Conservation (phyloP, 92 coral and sea anemone species). For the Palythoa grandiflora region DNA sequence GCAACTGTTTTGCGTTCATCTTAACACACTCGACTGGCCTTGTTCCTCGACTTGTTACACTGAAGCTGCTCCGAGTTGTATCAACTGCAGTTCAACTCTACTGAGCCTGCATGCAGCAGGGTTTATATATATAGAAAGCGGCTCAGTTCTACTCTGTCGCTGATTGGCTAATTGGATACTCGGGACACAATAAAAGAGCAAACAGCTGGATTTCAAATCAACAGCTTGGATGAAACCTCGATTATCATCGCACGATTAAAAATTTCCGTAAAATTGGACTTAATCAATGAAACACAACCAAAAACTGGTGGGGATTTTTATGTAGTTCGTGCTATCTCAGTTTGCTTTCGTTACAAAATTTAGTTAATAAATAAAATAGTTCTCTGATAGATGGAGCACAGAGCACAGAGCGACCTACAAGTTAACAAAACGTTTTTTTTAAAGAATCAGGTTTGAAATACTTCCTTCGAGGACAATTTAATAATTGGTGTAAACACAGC, state of each 20-base stretch:
- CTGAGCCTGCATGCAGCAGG: neutral
- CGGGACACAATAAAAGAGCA: neutral
- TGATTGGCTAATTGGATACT: neutral
- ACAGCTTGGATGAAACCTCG: neutral
- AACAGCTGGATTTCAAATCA: neutral
- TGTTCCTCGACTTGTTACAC: neutral
- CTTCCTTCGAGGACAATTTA: neutral
- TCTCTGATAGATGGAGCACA: neutral
- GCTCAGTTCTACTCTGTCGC: neutral
- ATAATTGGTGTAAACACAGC: no score
- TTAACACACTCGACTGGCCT: neutral
- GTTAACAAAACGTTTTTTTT: neutral
- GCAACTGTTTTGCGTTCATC: constrained; percentile 21
- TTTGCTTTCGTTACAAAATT: neutral
- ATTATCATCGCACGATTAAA: neutral
- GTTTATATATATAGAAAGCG: neutral
- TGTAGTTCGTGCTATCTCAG: neutral
- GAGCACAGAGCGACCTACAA: neutral
- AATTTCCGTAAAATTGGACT: neutral
- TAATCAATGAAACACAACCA: neutral
- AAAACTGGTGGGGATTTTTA: neutral
- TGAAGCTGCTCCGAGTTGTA: neutral
- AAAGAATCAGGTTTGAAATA: neutral
- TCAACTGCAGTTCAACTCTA: neutral
- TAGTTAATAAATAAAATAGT: no score